Evolutionary conservation across 2,888 invertebrate genomes (phyloP), one percentile per base, ranked within the genome.

Genomic region (Drosophila percnosoma): DNA sequence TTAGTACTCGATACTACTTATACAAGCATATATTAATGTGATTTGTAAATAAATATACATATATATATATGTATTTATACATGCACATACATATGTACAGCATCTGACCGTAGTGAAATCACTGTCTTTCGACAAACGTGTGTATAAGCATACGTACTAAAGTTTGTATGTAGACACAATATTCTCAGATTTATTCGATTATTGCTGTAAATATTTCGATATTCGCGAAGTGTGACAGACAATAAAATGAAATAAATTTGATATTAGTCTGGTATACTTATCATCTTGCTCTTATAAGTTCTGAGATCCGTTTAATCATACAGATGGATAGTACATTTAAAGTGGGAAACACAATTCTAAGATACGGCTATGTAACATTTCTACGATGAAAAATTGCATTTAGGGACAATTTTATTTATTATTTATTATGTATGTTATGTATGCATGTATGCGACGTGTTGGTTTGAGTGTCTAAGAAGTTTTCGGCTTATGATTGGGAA

Each of bases 1-100:
- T 86, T 73, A 67, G 48, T 58, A 42, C 33, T 15, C 34, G 31
- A 55, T 52, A 49, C 31, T 10, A 38, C 49, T 27, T n/a, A 51
- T 53, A 21, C 8, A 51, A 51, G n/a, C 33, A 40, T 27, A 45
- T 6, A 48, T 18, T 40, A 27, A 48, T 48, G 2, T 2, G 24
- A 48, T 4, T 27, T 27, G 3, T 24, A 4, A 48, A 15, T 21
- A 21, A 42, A 27, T 18, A 48, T 15, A 27, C 8, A 49, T 15
- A 27, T 24, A 15, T 24, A 48, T 8, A 27, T 7, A 31, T 33
- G 33, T 33, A 11, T 33, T 40, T n/a, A 40, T n/a, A 4, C n/a
- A n/a, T 40, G 10, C 53, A 53, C 18, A 34, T 18, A 54, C 8
- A 36, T 18, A 54, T 15, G 36, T 18, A 5, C 18, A 27, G 8